phyloP scores from a whole-genome alignment of 1,140 invertebrate species.

The Sitobion miscanthi region DNA sequence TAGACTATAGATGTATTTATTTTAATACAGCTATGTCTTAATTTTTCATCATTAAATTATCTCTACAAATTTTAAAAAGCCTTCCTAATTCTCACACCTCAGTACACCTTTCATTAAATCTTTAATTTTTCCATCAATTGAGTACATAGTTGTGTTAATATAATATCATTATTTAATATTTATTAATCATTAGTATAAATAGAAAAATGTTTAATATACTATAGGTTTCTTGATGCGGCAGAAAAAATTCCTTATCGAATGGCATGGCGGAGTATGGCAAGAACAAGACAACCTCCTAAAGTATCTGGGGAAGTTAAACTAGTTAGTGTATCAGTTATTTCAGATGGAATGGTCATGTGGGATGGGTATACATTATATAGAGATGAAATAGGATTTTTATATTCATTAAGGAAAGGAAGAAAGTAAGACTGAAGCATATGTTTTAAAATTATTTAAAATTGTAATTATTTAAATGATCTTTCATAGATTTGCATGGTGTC shows the following conservation, averaged over 20 bases:
- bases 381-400: conserved; percentile 52
- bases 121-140: background rate
- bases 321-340: conserved; percentile 24
- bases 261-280: conserved; percentile 53
- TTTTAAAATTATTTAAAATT: background rate
- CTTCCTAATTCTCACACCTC: background rate
- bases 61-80: background rate
- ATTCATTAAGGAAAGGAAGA: conserved; percentile 53
- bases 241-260: conserved; percentile 53
- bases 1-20: background rate
- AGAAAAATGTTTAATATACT: background rate
- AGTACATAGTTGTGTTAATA: background rate
- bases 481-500: conserved; percentile 47
- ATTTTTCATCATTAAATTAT: background rate
- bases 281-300: conserved; percentile 49
- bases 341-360: background rate
- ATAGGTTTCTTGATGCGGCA: conserved; percentile 37
- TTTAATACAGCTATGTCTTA: background rate
- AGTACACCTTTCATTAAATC: too few species aligned
- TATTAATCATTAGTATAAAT: background rate
- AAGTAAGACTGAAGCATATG: conserved; percentile 13
- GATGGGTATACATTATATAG: conserved; percentile 42
- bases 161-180: background rate
- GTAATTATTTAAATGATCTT: background rate
- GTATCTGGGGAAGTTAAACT: conserved; percentile 40